Percentiles rank a stretch among this genome's conserved stretches.
Evolutionary conservation across 2,113 vertebrate genomes (phyloP).

Genomic region (Anolis sagrei): DNA sequence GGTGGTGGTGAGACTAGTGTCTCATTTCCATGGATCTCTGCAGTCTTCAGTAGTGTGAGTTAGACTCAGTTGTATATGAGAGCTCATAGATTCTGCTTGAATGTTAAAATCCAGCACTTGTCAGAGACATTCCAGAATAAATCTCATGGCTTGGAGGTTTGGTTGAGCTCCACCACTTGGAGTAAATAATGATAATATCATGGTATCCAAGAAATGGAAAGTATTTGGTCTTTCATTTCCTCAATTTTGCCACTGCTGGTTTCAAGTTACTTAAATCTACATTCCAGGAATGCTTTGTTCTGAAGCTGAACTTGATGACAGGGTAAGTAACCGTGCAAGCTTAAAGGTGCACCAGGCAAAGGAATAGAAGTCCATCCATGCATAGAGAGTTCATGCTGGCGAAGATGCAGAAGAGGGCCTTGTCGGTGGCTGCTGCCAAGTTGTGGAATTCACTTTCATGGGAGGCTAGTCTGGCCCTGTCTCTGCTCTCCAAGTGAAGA

Average conservation of each 20-base stretch:
- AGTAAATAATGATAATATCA: neutral
- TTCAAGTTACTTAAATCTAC: neutral
- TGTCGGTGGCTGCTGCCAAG: no score
- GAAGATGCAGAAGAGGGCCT: no score
- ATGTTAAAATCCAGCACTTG: neutral
- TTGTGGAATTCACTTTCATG: no score
- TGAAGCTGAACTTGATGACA: neutral
- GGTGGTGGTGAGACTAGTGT: neutral
- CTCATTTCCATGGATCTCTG: neutral
- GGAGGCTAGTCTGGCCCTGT: no score
- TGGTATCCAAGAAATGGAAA: neutral
- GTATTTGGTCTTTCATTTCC: neutral
- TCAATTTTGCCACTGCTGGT: neutral
- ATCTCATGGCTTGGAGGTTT: neutral
- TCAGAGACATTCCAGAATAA: neutral
- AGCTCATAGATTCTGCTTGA: neutral
- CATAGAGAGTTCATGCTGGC: neutral
- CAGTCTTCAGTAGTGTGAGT: neutral
- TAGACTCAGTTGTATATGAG: neutral
- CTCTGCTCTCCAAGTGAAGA: no score
- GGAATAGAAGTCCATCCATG: neutral
- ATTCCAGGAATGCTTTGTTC: neutral
- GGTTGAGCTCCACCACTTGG: neutral
- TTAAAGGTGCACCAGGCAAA: neutral
- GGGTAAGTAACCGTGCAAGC: neutral